Evolutionary conservation across 2,888 invertebrate species (phyloP), one percentile per base, ranked within the genome.

Genomic region (Theretra japonica): DNA sequence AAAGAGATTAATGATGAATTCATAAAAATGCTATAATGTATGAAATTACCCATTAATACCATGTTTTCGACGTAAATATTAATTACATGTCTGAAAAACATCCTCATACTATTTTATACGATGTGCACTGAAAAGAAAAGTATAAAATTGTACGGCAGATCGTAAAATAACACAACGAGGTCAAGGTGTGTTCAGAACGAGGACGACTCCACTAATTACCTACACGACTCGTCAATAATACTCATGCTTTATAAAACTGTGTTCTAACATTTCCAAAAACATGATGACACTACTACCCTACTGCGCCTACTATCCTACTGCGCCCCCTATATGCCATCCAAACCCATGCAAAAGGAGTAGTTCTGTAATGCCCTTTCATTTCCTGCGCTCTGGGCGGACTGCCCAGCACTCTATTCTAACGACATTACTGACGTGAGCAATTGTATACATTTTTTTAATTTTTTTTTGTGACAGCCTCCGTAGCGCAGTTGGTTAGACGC

Each of bases 161-260:
- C 89, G 88, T 92, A 91, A 93, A 92, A 81, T 79, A 83, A 79
- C 75, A 79, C 83, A 92, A 89, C 88, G 89, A 89, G 93, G 94
- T 93, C 93, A 93, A 93, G 93, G 93, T 91, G 84, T 80, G 73
- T 88, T 86, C 87, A 88, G 88, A 93, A 91, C 88, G 90, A 89
- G 92, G 89, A 88, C 92, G 84, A 81, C 80, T 82, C 80, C 77
- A 84, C 89, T 93, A 93, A 93, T 93, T 93, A 91, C 89, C 84
- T 80, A 84, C 84, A 84, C 83, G 87, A 85, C 83, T 83, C 80
- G 83, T 86, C 85, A 83, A 88, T 84, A 83, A 82, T 81, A 81
- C 80, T 82, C 81, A 79, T 82, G 80, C 82, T 80, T 83, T 80
- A 80, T 79, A 82, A 48, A 17, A 23, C 11, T 23, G 19, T 11